Percentiles rank a stretch among this genome's conserved stretches.
Conservation (phyloP, 2,113 vertebrate species). For the Petroica traversi region DNA sequence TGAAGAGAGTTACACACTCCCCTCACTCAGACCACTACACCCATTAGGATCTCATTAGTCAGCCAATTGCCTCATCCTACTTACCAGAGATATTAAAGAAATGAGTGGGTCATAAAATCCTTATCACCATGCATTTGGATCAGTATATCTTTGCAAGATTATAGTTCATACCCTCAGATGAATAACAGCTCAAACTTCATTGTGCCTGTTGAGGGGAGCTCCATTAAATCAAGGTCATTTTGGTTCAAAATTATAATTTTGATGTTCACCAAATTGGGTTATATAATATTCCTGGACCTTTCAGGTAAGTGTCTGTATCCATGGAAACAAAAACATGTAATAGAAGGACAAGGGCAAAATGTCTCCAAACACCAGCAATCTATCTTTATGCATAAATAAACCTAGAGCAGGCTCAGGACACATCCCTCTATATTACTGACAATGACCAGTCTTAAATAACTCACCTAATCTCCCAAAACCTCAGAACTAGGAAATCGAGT, state of each 20-base stretch:
- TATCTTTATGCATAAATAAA: neutral
- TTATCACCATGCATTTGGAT: constrained; percentile 36
- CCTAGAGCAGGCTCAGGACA: neutral
- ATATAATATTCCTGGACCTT: neutral
- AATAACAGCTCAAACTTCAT: neutral
- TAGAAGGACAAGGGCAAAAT: neutral
- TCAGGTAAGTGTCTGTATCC: neutral
- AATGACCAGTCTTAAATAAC: neutral
- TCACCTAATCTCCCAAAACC: neutral
- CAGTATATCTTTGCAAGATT: neutral
- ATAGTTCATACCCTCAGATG: neutral
- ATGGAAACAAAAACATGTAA: neutral
- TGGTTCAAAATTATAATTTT: neutral
- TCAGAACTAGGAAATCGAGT: neutral
- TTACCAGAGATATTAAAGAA: constrained; percentile 55
- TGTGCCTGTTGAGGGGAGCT: neutral
- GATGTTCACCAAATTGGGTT: neutral
- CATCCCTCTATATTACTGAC: neutral
- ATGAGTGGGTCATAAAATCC: constrained; percentile 52
- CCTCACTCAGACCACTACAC: constrained; percentile 1
- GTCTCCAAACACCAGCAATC: neutral
- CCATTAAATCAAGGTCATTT: neutral
- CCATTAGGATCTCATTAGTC: constrained; percentile 62
- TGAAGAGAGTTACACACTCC: constrained; percentile 10
- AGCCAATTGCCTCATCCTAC: constrained; percentile 39